Base-by-base conservation (phyloP, 2,888 invertebrate genomes). In the Sesia apiformis region DNA sequence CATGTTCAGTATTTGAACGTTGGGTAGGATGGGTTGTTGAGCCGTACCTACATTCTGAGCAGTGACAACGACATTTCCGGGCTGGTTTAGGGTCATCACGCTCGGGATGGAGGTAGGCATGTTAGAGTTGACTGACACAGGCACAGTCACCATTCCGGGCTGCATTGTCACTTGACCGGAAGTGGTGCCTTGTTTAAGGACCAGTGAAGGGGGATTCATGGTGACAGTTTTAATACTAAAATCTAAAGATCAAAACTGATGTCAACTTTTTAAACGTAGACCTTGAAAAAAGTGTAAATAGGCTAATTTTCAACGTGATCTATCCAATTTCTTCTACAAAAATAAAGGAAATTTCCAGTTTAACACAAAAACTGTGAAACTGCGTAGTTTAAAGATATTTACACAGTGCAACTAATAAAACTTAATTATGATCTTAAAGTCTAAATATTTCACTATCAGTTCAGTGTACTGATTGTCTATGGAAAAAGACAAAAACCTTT, bases 1-100 rank as follows among this genome's bases (percentile, higher is more conserved):
- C 91, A 95, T 95, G 82, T 96, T 96, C 66, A 96, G 91, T 74
- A 97, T 95, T 84, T 95, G 95, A 70, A 97, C 95, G 85, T 95
- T 95, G 55, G 94, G 94, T 62, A 94, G 82, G 57, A 92, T 90
- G 4, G 90, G 89, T 63, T 93, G 92, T 66, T 94, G 93, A 58
- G 86, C 90, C 65, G 91, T 91, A 59, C 93, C 91, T 62, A 93
- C 78, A 65, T 91, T 90, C 72, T 92, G 93, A 66, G 93, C 90
- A 60, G 92, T 91, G 61, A 90, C 90, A 39, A 90, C 87, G 5
- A 85, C 85, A 67, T 84, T 87, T 62, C 86, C 82, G 59, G 88
- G 88, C 81, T 93, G 93, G 68, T 92, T 91, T 74, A 93, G 82
- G 63, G 92, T 91, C 87, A 93, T 92, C 63, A 92, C 92, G 78